Base-by-base conservation (phyloP, 2,797 vertebrate species). In the Lithobates pipiens region DNA sequence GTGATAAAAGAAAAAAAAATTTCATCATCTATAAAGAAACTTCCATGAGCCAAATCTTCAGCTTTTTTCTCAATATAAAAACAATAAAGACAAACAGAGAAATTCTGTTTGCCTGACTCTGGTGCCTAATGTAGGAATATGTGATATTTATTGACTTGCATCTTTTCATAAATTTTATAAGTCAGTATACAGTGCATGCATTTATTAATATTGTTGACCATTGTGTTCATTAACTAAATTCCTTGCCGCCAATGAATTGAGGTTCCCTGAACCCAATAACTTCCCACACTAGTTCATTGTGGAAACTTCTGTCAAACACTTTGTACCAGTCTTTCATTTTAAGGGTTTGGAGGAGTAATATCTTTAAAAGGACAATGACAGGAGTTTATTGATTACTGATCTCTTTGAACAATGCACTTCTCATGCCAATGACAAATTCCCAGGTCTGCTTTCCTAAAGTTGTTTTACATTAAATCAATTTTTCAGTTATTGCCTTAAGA, bases 401-500 rank as follows among this genome's bases (percentile, higher is more conserved):
- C 4, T 0, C 0, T 90, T 89, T 84, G 86, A 90, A 88, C 74
- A 80, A 91, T 81, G 73, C 46, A 54, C 83, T 79, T 88, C 86
- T 88, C 86, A 68, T 89, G 86, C 89, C 89, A 71, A 18, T 79
- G 39, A 74, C 57, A 91, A 76, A 86, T 85, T 88, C 89, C 88
- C 88, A 91, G 82, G 78, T 90, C 90, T 88, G 42, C 86, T 89
- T 89, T 90, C 87, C 84, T 90, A 86, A 83, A 75, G 88, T 90
- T 67, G 44, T 81, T 89, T 82, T 90, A 87, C 85, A 90, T 90
- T 89, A 89, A 90, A 89, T 90, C 88, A 76, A n/a, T 0, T 1
- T 86, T 86, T 90, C 87, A 85, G 86, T 82, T 88, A 3, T 89
- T 89, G 90, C 91, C 76, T 73, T 91, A 82, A 88, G 90, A 89